Percentiles rank a stretch among this genome's conserved stretches.
These are phyloP conservation scores for Chroicocephalus ridibundus DNA, from an alignment of 2,113 vertebrate species.

Conservation along the genomic window DNA sequence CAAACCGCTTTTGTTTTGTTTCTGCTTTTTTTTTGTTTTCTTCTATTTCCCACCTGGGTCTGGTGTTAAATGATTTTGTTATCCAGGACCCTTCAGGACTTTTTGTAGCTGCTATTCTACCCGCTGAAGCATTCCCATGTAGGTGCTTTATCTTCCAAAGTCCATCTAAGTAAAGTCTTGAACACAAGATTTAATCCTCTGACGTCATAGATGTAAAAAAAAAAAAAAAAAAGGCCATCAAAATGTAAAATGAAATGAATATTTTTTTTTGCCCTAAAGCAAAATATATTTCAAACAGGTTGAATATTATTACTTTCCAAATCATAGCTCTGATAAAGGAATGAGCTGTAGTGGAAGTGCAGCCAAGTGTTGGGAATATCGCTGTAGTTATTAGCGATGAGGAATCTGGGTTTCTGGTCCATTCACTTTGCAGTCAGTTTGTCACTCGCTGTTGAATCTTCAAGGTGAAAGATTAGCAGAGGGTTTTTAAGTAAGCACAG, in stretches of 20 bases:
- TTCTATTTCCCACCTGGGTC: background rate
- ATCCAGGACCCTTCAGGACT: background rate
- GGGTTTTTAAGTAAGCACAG: background rate
- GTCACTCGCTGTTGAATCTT: slow-evolving; percentile 33
- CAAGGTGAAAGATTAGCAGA: slow-evolving; percentile 49
- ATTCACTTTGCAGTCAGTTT: slow-evolving; percentile 36
- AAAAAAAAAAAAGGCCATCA: background rate
- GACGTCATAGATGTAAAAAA: background rate
- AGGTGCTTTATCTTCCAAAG: slow-evolving; percentile 26
- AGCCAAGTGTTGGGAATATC: slow-evolving; percentile 9
- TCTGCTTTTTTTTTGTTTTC: background rate
- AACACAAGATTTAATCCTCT: background rate
- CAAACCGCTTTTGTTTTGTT: background rate
- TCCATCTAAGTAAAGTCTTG: background rate
- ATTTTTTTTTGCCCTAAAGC: background rate
- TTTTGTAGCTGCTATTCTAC: slow-evolving; percentile 35
- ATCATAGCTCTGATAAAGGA: slow-evolving; percentile 30
- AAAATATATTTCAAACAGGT: slow-evolving; percentile 32
- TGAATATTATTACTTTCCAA: slow-evolving; percentile 13
- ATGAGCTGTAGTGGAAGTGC: slow-evolving; percentile 14
- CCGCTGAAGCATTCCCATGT: background rate
- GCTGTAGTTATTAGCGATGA: background rate
- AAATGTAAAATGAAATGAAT: background rate
- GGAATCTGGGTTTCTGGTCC: slow-evolving; percentile 32
- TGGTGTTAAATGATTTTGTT: slow-evolving; percentile 34